Percentiles rank a stretch among this genome's conserved stretches.
Evolutionary conservation across 1,140 invertebrate species (phyloP).

Genomic region (Stegodyphus dumicola): DNA sequence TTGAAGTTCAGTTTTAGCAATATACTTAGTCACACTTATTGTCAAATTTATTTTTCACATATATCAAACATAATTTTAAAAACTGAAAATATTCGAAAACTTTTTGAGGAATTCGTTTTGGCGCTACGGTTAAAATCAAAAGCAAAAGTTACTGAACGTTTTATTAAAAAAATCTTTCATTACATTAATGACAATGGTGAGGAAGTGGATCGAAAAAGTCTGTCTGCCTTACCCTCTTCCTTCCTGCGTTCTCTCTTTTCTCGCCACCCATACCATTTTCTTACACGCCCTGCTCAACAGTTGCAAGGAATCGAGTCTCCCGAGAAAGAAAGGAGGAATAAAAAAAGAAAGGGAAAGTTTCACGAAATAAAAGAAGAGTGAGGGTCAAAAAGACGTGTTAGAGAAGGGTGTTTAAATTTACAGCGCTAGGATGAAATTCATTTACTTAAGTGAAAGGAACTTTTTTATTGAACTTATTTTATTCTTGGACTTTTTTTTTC

Average conservation of each 20-base stretch:
- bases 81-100: too few relatives aligned
- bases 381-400: constrained; percentile 14
- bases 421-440: constrained; percentile 38
- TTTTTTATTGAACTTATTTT: constrained; percentile 44
- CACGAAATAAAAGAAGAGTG: constrained; percentile 6
- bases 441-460: constrained; percentile 54
- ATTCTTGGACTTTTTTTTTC: neutral
- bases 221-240: neutral
- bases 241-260: neutral
- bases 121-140: constrained; percentile 33
- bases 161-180: constrained; percentile 37
- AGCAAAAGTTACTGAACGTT: neutral
- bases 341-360: neutral
- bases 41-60: too few relatives aligned
- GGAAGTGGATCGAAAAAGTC: constrained; percentile 25
- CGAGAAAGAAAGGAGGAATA: neutral
- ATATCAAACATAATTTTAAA: too few relatives aligned
- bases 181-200: constrained; percentile 39
- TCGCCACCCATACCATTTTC: neutral
- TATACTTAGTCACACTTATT: too few relatives aligned
- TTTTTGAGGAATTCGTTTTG: too few relatives aligned
- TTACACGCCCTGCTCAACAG: constrained; percentile 22
- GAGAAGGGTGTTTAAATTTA: constrained; percentile 50
- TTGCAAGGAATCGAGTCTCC: constrained; percentile 31
- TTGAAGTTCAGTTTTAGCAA: too few relatives aligned